Percentiles rank a stretch among this genome's conserved stretches.
phyloP scores from a whole-genome alignment of 2,888 invertebrate genomes.

The Cantharis rustica region DNA sequence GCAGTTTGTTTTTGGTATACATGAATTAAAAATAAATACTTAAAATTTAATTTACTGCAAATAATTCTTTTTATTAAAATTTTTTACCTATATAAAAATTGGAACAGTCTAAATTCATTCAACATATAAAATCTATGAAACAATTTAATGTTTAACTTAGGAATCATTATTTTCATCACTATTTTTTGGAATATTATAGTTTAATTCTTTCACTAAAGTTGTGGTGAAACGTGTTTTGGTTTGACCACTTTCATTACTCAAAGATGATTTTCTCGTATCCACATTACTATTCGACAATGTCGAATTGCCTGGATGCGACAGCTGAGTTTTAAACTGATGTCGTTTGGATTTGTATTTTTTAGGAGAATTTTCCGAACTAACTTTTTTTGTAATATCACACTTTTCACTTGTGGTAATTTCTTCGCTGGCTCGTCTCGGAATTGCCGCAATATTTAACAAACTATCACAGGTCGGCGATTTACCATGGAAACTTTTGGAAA shows the following conservation, averaged over 20 bases:
- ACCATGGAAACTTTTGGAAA: conserved; percentile 54
- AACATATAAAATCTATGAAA: background rate
- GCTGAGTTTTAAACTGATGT: conserved; percentile 45
- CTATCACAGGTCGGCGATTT: conserved; percentile 45
- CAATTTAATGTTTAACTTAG: background rate
- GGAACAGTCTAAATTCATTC: background rate
- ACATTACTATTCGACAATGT: conserved; percentile 3
- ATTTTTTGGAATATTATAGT: conserved; percentile 23
- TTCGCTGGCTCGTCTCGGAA: conserved; percentile 50
- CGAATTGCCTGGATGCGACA: conserved; percentile 43
- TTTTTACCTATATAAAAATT: background rate
- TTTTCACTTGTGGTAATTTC: conserved; percentile 35
- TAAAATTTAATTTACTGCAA: background rate
- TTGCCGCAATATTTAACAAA: conserved; percentile 17
- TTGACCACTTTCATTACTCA: conserved; percentile 31
- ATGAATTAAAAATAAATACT: too few relatives aligned
- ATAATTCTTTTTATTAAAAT: background rate
- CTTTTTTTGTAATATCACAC: background rate
- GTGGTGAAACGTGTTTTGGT: conserved; percentile 52
- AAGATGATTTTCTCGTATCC: conserved; percentile 42
- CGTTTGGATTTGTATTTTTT: conserved; percentile 16
- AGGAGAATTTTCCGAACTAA: background rate
- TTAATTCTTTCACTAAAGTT: conserved; percentile 52
- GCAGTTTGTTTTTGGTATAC: too few relatives aligned
- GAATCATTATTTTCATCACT: background rate